Conservation (phyloP, 1,140 invertebrate species). For the Plodia interpunctella region DNA sequence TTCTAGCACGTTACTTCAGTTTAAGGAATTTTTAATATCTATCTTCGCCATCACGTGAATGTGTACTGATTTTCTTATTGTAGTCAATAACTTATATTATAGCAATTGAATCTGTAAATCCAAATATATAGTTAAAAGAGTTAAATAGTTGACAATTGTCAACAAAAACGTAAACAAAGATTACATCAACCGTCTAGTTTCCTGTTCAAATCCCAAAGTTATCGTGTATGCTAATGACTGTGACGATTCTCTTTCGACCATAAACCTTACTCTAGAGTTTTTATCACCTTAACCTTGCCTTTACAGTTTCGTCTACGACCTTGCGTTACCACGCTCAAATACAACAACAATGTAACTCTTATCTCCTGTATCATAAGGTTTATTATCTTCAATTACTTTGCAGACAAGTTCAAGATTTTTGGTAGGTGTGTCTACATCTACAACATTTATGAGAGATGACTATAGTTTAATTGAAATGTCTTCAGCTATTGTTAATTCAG, state of each 20-base stretch:
- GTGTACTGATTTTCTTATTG: no score
- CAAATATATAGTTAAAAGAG: no score
- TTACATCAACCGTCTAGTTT: neutral
- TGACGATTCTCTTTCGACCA: constrained; percentile 2
- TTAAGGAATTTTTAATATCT: neutral
- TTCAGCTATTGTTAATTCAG: neutral
- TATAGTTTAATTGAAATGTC: neutral
- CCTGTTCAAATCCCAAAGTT: neutral
- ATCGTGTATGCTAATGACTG: neutral
- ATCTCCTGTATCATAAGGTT: neutral
- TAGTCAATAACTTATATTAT: no score
- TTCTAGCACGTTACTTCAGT: neutral
- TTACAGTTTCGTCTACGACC: constrained; percentile 1
- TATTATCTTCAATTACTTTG: neutral
- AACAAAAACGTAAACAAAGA: constrained; percentile 4
- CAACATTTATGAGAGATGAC: neutral
- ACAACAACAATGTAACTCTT: neutral
- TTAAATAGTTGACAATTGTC: neutral
- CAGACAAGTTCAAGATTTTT: neutral
- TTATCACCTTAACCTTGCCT: constrained; percentile 15
- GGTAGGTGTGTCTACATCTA: neutral
- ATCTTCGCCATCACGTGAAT: no score
- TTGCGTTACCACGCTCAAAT: neutral
- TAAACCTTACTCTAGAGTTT: constrained; percentile 12
- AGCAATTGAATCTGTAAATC: no score